Evolutionary conservation across 1,140 invertebrate species (phyloP), one percentile per base, ranked within the genome.

Genomic region (Drosophila oshimai): DNA sequence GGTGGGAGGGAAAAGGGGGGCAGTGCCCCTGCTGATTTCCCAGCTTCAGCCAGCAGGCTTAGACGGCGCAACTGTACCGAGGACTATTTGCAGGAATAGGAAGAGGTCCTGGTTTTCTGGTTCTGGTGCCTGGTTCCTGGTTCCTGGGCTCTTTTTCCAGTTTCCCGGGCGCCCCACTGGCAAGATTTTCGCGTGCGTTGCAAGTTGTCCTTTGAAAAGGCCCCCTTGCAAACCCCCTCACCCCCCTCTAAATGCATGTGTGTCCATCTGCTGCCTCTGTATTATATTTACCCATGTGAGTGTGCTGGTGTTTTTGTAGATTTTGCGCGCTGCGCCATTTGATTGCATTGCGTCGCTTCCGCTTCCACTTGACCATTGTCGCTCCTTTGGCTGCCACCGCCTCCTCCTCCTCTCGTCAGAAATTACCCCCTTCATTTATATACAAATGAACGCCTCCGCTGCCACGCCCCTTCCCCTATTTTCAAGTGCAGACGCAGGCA

Each of bases 131-230:
- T 18, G 26, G 51, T 10, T 22, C 17, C 53, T 47, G 18, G 15
- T 50, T 55, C 18, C 53, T 53, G 24, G 17, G 12, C 18, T 13
- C n/a, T n/a, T n/a, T n/a, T 50, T 44, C 31, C 73, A 36, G 50
- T 55, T 49, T 67, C 15, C 75, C 67, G 55, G 26, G 62, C 50
- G 68, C 45, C 71, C 74, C 74, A 37, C 42, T 54, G 80, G 75
- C 74, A 84, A 86, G 79, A 86, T 84, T 84, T 84, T 84, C 79
- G 79, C 79, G 79, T 84, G 79, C 80, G 80, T 84, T 84, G 79
- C 79, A 86, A 86, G 75, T 84, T 84, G 74, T 31, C 37, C 36
- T n/a, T n/a, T n/a, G n/a, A n/a, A n/a, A n/a, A n/a, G n/a, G n/a
- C 44, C 26, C 10, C 6, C 24, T n/a, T 5, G 20, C n/a, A 17